phyloP scores from a whole-genome alignment of 2,888 invertebrate genomes.

The Nemapogon koenigi region DNA sequence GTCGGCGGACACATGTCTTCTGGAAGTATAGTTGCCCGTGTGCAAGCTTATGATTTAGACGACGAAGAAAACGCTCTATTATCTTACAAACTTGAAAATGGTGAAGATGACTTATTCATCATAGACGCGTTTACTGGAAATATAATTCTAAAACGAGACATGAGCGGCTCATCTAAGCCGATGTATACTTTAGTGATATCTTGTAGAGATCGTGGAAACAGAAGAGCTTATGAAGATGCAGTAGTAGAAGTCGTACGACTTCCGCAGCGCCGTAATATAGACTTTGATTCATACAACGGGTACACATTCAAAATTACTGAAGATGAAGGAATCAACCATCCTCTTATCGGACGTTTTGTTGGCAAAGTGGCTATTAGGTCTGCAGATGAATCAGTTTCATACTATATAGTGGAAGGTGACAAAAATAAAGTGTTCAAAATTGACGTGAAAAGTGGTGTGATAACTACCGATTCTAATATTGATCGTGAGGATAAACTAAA shows the following conservation, averaged over 20 bases:
- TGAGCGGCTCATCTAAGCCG: slow-evolving; percentile 70
- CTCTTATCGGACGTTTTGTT: slow-evolving; percentile 73
- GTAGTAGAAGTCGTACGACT: slow-evolving; percentile 81
- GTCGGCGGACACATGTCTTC: slow-evolving; percentile 72
- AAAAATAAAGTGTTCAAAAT: slow-evolving; percentile 78
- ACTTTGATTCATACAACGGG: slow-evolving; percentile 77
- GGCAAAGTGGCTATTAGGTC: slow-evolving; percentile 74
- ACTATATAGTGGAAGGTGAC: slow-evolving; percentile 84
- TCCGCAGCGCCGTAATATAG: slow-evolving; percentile 72
- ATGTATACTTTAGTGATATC: slow-evolving; percentile 78
- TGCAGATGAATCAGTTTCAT: slow-evolving; percentile 72
- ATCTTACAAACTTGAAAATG: slow-evolving; percentile 79
- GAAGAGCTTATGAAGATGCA: slow-evolving; percentile 75
- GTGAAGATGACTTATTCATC: slow-evolving; percentile 80
- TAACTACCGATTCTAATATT: slow-evolving; percentile 78
- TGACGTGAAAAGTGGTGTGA: slow-evolving; percentile 78
- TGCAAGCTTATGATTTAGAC: slow-evolving; percentile 86
- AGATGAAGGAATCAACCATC: slow-evolving; percentile 72
- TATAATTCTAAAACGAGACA: slow-evolving; percentile 70
- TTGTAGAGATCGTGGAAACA: slow-evolving; percentile 82
- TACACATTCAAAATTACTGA: slow-evolving; percentile 86
- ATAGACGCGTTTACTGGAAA: slow-evolving; percentile 81
- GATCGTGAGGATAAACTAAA: slow-evolving; percentile 83
- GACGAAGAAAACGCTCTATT: slow-evolving; percentile 87
- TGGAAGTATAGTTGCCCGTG: slow-evolving; percentile 72